Evolutionary conservation across 2,888 invertebrate species (phyloP).

Genomic region (Metallyticus violacea): DNA sequence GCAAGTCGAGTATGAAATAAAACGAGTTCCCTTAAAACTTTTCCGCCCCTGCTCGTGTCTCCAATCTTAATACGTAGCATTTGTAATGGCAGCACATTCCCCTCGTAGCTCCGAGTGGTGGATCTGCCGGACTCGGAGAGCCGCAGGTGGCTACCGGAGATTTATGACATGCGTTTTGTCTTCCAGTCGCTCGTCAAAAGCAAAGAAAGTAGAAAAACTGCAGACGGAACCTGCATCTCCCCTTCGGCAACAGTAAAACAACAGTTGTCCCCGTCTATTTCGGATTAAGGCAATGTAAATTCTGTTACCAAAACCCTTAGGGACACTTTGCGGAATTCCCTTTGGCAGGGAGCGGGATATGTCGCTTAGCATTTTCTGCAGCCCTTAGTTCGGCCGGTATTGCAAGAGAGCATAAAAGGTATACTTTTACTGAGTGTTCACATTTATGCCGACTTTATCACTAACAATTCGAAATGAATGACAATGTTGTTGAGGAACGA

Average conservation of each 20-base stretch:
- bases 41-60: not conserved
- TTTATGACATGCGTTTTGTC: not conserved
- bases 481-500: too few relatives aligned
- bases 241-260: not conserved
- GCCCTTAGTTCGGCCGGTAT: too few relatives aligned
- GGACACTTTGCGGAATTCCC: not conserved
- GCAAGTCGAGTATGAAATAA: not conserved
- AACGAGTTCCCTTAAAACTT: not conserved
- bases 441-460: too few relatives aligned
- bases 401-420: too few relatives aligned
- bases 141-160: not conserved
- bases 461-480: too few relatives aligned
- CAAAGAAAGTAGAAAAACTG: not conserved
- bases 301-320: not conserved
- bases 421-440: too few relatives aligned
- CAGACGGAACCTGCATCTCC: not conserved
- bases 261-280: not conserved
- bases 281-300: not conserved
- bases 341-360: not conserved
- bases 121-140: not conserved
- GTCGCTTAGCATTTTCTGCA: too few relatives aligned
- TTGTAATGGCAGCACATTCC: not conserved
- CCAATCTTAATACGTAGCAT: not conserved
- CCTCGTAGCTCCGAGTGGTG: not conserved
- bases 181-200: not conserved